Percentiles rank a stretch among this genome's conserved stretches.
phyloP scores from a whole-genome alignment of 2,113 vertebrate genomes.

The Scolopax mira region DNA sequence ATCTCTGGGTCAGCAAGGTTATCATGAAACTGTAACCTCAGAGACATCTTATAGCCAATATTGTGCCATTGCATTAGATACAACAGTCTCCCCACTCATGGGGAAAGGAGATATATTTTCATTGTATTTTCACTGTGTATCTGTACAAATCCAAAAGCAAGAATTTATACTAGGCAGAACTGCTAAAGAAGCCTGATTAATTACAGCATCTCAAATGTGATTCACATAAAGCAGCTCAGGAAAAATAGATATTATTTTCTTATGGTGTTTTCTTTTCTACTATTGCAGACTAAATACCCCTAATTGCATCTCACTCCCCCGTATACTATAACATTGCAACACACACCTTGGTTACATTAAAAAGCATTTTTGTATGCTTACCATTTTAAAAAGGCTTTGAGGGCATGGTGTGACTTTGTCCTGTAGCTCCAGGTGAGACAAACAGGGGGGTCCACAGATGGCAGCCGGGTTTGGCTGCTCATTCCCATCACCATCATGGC shows the following conservation, averaged over 20 bases:
- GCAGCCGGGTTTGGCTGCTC: background rate
- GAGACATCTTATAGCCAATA: background rate
- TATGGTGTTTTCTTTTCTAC: background rate
- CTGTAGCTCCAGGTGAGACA: background rate
- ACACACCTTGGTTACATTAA: background rate
- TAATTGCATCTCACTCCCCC: background rate
- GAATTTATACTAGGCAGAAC: background rate
- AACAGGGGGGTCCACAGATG: background rate
- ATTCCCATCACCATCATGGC: background rate
- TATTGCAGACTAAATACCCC: background rate
- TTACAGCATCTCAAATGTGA: background rate
- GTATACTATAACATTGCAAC: background rate
- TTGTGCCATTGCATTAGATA: background rate
- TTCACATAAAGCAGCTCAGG: background rate
- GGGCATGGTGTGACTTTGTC: background rate
- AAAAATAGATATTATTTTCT: background rate
- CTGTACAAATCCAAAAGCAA: background rate
- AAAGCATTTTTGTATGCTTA: background rate
- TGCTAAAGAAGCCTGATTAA: background rate
- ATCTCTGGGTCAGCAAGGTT: background rate
- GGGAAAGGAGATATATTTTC: background rate
- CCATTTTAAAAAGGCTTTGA: background rate
- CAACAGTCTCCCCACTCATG: background rate
- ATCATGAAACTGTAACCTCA: background rate
- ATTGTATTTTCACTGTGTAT: background rate